A percentile compares a stretch with the other conserved stretches of the same genome.
Conservation (phyloP, 2,797 vertebrate genomes). For the Sebastes taczanowskii region DNA sequence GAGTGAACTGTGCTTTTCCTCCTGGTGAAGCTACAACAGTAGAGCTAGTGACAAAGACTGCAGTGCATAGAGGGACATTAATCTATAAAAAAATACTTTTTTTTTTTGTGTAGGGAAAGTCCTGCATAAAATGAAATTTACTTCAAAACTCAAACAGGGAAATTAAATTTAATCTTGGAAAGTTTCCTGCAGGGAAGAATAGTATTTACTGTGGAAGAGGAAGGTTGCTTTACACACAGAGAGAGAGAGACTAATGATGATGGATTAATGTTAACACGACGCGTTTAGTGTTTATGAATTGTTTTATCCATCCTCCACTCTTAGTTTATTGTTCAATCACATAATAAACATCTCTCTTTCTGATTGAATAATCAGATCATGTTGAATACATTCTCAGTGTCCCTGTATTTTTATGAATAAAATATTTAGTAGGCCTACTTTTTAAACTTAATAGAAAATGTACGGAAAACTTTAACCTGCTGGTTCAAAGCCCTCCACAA, state of each 20-base stretch:
- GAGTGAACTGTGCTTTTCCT: background rate
- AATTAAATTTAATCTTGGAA: background rate
- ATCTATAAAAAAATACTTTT: background rate
- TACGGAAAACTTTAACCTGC: background rate
- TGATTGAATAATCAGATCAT: background rate
- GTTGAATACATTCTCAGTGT: background rate
- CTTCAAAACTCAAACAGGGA: background rate
- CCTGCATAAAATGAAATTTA: background rate
- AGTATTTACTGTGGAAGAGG: background rate
- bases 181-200: background rate
- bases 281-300: background rate
- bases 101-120: background rate
- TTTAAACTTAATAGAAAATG: background rate
- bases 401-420: background rate
- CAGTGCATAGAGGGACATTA: background rate
- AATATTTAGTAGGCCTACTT: background rate
- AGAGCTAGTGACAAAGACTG: background rate
- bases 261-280: background rate
- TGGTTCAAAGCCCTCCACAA: no score
- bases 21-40: background rate
- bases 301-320: background rate
- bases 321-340: background rate
- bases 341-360: background rate
- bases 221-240: background rate
- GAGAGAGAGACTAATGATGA: background rate